Base-by-base conservation (phyloP, 2,888 invertebrate genomes). In the Dasypolia templi region DNA sequence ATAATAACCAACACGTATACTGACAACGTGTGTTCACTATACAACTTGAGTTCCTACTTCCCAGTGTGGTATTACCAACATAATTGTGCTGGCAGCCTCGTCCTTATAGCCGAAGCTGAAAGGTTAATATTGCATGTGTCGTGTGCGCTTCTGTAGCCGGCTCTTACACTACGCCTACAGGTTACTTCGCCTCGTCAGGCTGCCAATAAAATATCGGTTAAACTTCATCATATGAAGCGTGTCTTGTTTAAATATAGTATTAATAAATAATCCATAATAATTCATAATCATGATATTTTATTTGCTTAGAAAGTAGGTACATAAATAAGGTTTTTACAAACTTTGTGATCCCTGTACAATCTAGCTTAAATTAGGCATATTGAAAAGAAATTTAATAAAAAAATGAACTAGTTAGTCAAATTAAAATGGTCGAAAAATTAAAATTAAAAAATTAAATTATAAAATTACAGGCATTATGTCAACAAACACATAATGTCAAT, bases 131-230 rank as follows among this genome's bases (percentile, higher is more conserved):
- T 55, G 61, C 49, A 12, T 71, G 59, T 26, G 11, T 51, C 17
- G 2, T 19, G 3, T 55, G 32, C 14, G 9, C 29, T 5, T 61
- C 32, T 35, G n/a, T 53, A 53, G 63, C 9, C n/a, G 63, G 68
- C 62, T 71, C 84, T 79, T 81, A 65, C 29, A 35, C 56, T 67
- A 74, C 87, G 88, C 90, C 88, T 89, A 89, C 89, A 82, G 72
- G 79, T 72, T 70, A 69, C 65, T 74, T 76, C 74, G 70, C 83
- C 81, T 81, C 88, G 82, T 83, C 86, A 86, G 79, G 22, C 77
- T 78, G 85, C 83, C 81, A 86, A 87, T 89, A 87, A 88, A 87
- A 82, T 80, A 71, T 75, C 66, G 6, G 53, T 74, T 67, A 67
- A 83, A 79, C 69, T 68, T 53, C 64, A 62, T 62, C 59, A 59